These are phyloP conservation scores for Eulemur albifrons DNA, from an alignment of 2,797 vertebrate species.

Conservation along the genomic window DNA sequence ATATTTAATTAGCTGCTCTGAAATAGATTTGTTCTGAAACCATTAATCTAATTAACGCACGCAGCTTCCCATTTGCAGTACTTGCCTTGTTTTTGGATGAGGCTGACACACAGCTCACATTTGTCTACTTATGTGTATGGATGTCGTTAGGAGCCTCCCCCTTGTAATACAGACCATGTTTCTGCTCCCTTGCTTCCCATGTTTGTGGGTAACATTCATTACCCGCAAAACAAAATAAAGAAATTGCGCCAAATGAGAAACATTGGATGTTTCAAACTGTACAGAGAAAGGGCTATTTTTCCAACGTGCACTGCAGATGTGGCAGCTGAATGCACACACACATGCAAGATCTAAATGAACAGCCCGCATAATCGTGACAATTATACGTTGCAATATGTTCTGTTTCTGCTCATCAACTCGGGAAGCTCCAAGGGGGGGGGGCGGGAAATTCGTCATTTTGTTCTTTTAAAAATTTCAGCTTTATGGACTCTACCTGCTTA, in stretches of 20 bases:
- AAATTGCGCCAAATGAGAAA: constrained; percentile 50
- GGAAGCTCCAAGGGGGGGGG: neutral
- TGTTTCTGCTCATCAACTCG: constrained; percentile 55
- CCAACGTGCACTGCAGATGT: neutral
- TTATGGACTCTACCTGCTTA: constrained; percentile 75
- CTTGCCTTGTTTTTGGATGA: neutral
- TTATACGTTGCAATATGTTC: constrained; percentile 57
- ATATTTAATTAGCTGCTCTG: constrained; percentile 60
- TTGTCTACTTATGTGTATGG: neutral
- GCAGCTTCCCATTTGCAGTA: neutral
- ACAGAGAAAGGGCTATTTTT: constrained; percentile 11
- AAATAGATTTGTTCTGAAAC: constrained; percentile 25
- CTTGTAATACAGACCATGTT: neutral
- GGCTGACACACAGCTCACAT: neutral
- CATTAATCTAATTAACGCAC: constrained; percentile 59
- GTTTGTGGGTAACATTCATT: constrained; percentile 44
- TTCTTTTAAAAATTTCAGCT: constrained; percentile 54
- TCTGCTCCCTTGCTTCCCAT: constrained; percentile 23
- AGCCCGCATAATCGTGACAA: constrained; percentile 17
- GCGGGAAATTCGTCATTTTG: neutral
- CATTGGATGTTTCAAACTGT: constrained; percentile 26
- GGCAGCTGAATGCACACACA: neutral
- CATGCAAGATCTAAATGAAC: constrained; percentile 45
- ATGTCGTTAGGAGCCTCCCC: neutral
- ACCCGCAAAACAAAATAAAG: constrained; percentile 62